These are phyloP conservation scores for Folsomia candida DNA, from an alignment of 2,888 invertebrate genomes.

Conservation along the genomic window DNA sequence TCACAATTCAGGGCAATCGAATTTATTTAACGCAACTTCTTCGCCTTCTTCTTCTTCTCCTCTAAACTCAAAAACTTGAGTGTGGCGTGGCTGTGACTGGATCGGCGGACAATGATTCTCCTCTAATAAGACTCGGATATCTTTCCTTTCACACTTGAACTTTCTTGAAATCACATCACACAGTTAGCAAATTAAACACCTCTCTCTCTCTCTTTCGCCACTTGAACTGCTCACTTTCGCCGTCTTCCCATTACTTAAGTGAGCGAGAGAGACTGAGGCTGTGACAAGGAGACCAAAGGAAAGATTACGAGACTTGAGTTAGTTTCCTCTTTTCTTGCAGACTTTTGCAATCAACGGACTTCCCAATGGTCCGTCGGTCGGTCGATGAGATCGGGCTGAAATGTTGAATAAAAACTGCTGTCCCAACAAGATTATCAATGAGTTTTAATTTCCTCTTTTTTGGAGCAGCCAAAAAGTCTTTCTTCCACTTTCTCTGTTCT, in stretches of 20 bases:
- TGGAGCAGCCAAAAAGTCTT: background rate
- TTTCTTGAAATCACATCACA: background rate
- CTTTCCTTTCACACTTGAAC: background rate
- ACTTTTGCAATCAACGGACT: background rate
- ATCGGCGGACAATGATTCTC: too few relatives aligned
- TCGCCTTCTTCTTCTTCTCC: too few relatives aligned
- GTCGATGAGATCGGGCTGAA: background rate
- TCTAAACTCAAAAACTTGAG: too few relatives aligned
- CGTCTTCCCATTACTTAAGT: background rate
- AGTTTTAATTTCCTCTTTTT: conserved; percentile 12
- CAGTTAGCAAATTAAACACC: background rate
- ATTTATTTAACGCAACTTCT: too few relatives aligned
- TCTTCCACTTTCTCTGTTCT: background rate
- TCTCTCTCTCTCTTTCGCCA: background rate
- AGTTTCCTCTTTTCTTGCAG: background rate
- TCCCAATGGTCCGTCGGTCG: background rate
- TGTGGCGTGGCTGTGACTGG: too few relatives aligned
- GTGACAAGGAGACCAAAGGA: background rate
- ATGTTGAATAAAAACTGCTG: conserved; percentile 3
- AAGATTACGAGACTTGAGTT: too few relatives aligned
- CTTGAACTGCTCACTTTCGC: background rate
- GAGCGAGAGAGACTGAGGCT: background rate
- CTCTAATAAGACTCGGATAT: too few relatives aligned
- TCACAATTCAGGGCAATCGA: too few relatives aligned
- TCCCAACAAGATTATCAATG: conserved; percentile 9